A percentile compares a stretch with the other conserved stretches of the same genome.
These are phyloP conservation scores for Tangara arthus DNA, from an alignment of 2,797 vertebrate species.

Conservation along the genomic window DNA sequence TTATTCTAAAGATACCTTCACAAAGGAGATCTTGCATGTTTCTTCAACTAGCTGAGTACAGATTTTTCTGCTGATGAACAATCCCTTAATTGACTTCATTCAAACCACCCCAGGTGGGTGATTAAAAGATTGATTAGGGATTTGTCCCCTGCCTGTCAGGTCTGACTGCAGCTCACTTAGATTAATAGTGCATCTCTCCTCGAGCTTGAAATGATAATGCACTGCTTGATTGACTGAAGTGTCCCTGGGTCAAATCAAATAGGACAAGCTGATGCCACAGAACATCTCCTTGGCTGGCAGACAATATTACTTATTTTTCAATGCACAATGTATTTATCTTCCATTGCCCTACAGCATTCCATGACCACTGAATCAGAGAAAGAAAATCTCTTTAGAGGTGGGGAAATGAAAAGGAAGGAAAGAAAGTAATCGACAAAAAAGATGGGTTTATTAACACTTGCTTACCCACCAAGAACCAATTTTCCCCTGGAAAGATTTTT, in stretches of 20 bases:
- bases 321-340: background rate
- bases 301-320: background rate
- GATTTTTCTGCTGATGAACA: conserved; percentile 36
- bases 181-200: conserved; percentile 9
- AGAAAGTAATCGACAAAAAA: background rate
- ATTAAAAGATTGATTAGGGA: conserved; percentile 64
- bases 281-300: background rate
- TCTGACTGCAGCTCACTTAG: conserved; percentile 22
- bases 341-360: background rate
- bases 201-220: conserved; percentile 31
- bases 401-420: background rate
- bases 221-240: conserved; percentile 12
- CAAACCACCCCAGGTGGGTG: conserved; percentile 57
- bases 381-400: background rate
- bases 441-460: conserved; percentile 16
- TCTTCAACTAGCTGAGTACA: background rate
- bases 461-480: conserved; percentile 9
- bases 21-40: background rate
- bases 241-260: conserved; percentile 26
- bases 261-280: background rate
- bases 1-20: background rate
- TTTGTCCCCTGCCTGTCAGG: conserved; percentile 36
- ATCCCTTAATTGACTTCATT: conserved; percentile 56
- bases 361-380: background rate
- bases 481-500: background rate